A percentile compares a stretch with the other conserved stretches of the same genome.
Evolutionary conservation across 2,888 invertebrate genomes (phyloP).

Genomic region (Troides aeacus): DNA sequence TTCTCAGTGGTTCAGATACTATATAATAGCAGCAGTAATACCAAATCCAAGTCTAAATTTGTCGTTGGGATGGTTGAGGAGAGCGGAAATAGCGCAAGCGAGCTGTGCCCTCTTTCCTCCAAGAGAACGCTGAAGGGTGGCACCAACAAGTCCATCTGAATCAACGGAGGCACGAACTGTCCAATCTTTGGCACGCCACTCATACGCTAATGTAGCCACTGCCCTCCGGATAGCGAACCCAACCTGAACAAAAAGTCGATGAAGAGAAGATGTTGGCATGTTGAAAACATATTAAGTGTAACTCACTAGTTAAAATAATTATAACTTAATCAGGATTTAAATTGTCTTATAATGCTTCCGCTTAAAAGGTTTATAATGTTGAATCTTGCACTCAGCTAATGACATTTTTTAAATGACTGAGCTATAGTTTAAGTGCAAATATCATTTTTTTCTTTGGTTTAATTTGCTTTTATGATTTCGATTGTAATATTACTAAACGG

Average conservation of each 20-base stretch:
- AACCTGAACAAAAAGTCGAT: conserved; percentile 47
- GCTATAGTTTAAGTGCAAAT: too few species aligned
- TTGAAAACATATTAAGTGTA: background rate
- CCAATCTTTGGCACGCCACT: conserved; percentile 66
- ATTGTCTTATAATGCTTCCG: too few species aligned
- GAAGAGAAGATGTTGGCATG: background rate
- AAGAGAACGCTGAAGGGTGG: conserved; percentile 63
- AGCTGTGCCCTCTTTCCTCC: conserved; percentile 62
- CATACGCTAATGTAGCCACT: conserved; percentile 67
- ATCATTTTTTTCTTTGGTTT: too few species aligned
- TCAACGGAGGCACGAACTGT: conserved; percentile 67
- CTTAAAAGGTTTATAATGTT: too few species aligned
- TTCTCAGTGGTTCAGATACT: conserved; percentile 22
- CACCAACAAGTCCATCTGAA: conserved; percentile 72
- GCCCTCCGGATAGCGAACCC: conserved; percentile 65
- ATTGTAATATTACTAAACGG: too few species aligned
- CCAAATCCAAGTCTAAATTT: conserved; percentile 73
- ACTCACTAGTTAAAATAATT: too few species aligned
- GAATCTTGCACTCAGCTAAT: too few species aligned
- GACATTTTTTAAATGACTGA: too few species aligned
- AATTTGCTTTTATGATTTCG: too few species aligned
- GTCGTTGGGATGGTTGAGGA: conserved; percentile 74
- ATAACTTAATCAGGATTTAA: too few species aligned
- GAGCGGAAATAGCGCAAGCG: conserved; percentile 66
- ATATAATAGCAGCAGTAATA: conserved; percentile 62